These are phyloP conservation scores for Macrotus californicus DNA, from an alignment of 2,113 vertebrate genomes.

Conservation along the genomic window DNA sequence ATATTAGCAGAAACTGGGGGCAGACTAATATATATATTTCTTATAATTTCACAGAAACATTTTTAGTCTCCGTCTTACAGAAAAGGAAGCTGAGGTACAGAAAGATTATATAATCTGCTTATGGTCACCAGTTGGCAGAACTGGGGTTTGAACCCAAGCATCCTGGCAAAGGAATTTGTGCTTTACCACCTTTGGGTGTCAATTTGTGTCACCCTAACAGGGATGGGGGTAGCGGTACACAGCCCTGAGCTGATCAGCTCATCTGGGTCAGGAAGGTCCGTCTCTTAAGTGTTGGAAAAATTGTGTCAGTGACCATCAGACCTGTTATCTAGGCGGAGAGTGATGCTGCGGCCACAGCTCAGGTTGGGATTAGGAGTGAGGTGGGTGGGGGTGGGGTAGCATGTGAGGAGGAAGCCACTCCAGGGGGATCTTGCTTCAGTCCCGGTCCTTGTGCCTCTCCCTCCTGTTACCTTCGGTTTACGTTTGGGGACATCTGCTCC, in stretches of 20 bases:
- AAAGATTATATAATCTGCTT: no score
- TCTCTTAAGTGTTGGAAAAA: neutral
- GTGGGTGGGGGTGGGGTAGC: no score
- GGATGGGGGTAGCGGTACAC: fast-evolving
- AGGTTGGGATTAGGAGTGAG: neutral
- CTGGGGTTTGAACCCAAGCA: neutral
- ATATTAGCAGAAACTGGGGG: neutral
- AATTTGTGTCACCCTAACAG: neutral
- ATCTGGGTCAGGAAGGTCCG: neutral
- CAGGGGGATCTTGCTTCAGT: neutral
- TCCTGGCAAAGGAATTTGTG: neutral
- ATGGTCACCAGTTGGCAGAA: neutral
- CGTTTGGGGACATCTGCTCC: neutral
- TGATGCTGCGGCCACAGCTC: fast-evolving
- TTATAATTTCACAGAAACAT: neutral
- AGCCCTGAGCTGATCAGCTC: neutral
- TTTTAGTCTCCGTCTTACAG: neutral
- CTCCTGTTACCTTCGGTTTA: neutral
- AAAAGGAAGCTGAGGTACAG: neutral
- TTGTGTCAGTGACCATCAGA: neutral
- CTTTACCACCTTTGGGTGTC: neutral
- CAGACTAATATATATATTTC: neutral
- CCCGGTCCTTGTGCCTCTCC: neutral
- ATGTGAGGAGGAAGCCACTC: neutral
- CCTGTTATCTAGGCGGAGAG: neutral